A percentile compares a stretch with the other conserved stretches of the same genome.
phyloP scores from a whole-genome alignment of 1,140 invertebrate species.

The Trialeurodes vaporariorum region DNA sequence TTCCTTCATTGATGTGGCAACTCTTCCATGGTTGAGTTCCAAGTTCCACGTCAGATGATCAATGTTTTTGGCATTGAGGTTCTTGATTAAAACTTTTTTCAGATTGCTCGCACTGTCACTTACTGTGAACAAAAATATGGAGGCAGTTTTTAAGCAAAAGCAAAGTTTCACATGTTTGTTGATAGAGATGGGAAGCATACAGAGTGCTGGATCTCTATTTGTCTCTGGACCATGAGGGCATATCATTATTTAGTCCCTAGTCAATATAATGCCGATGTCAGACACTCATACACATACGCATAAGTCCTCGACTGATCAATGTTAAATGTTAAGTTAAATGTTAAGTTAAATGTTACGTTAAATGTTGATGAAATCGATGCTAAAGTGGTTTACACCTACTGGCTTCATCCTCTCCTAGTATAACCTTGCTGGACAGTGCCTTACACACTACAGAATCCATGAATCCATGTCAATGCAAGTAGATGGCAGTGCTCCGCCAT shows the following conservation, averaged over 20 bases:
- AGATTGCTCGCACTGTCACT: not conserved
- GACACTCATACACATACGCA: not conserved
- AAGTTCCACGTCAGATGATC: not conserved
- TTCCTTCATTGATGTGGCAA: not conserved
- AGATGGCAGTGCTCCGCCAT: no score
- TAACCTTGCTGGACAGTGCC: no score
- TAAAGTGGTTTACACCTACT: no score
- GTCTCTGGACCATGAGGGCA: no score
- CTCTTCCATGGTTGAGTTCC: not conserved
- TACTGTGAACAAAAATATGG: not conserved
- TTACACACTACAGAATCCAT: no score
- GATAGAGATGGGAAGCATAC: not conserved
- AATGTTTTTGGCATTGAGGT: not conserved
- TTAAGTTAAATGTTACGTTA: no score
- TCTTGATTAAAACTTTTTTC: not conserved
- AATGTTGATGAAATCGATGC: no score
- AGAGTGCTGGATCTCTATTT: not conserved
- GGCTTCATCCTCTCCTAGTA: no score
- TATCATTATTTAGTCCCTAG: no score
- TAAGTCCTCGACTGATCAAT: not conserved
- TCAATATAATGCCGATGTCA: no score
- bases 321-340: no score
- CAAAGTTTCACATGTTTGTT: not conserved
- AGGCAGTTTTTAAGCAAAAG: not conserved
- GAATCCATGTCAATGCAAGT: no score